These are phyloP conservation scores for Bombus confusus DNA, from an alignment of 1,140 invertebrate genomes.

Conservation along the genomic window DNA sequence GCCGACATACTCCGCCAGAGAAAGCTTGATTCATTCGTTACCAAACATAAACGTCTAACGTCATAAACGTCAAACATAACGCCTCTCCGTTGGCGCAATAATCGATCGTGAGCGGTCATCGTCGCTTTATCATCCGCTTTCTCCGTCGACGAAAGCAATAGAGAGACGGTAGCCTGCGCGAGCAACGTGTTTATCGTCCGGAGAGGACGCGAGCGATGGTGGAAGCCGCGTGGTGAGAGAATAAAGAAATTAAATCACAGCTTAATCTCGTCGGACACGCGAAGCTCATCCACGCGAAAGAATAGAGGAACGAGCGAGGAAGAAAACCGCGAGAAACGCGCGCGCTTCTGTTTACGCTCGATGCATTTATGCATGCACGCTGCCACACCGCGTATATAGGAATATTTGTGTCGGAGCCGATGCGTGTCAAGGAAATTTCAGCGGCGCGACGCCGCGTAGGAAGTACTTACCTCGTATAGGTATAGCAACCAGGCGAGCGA, in stretches of 20 bases:
- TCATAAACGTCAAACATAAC: no score
- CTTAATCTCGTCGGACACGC: conserved; percentile 33
- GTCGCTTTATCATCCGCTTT: neutral
- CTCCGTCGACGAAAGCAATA: no score
- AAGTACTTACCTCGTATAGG: neutral
- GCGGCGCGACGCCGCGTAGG: neutral
- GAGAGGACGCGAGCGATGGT: neutral
- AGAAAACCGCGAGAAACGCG: conserved; percentile 9
- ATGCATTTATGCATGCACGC: conserved; percentile 11
- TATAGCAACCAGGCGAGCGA: neutral
- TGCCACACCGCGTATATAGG: neutral
- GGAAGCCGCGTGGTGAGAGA: conserved; percentile 11
- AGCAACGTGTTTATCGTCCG: conserved; percentile 15
- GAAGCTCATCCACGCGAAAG: conserved; percentile 37
- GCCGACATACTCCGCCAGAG: no score
- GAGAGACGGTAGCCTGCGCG: neutral
- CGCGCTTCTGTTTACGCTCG: neutral
- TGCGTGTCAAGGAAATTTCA: conserved; percentile 29
- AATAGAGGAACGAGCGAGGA: neutral
- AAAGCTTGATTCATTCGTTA: neutral
- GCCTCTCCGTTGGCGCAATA: neutral
- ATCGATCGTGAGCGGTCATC: neutral
- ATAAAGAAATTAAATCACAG: conserved; percentile 53
- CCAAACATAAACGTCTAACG: no score
- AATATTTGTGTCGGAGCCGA: conserved; percentile 13